A percentile compares a stretch with the other conserved stretches of the same genome.
These are phyloP conservation scores for Malurus splendens DNA, from an alignment of 2,797 vertebrate genomes.

Conservation along the genomic window DNA sequence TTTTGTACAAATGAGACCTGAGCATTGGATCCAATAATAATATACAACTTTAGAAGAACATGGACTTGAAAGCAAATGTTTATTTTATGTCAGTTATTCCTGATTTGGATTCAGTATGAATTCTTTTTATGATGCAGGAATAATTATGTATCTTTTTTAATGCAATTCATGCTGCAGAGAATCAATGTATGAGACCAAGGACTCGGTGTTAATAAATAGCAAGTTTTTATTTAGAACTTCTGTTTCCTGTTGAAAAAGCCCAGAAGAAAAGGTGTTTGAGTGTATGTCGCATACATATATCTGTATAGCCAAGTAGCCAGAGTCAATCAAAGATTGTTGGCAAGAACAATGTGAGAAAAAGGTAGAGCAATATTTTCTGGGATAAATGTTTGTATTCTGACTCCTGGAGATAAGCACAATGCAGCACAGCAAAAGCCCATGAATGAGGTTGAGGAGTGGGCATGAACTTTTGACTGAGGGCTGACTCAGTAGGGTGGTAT, in stretches of 20 bases:
- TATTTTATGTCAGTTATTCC: not conserved
- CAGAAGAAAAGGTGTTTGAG: not conserved
- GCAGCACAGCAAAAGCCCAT: not conserved
- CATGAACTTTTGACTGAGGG: not conserved
- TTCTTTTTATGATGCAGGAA: not conserved
- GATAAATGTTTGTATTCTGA: not conserved
- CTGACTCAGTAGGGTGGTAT: not conserved
- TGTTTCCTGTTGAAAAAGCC: not conserved
- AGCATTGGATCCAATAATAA: not conserved
- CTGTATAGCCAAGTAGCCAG: not conserved
- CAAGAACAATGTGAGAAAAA: not conserved
- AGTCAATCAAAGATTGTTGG: not conserved
- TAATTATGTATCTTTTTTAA: not conserved
- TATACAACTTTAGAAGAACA: not conserved
- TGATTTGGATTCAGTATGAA: not conserved
- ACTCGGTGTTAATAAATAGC: not conserved
- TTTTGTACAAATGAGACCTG: not conserved
- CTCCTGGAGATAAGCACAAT: not conserved
- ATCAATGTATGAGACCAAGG: not conserved
- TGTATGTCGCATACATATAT: not conserved
- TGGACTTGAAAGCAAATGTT: not conserved
- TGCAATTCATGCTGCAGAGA: not conserved
- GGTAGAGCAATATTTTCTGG: not conserved
- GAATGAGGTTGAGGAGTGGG: not conserved
- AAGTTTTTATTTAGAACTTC: not conserved